Evolutionary conservation across 2,113 vertebrate genomes (phyloP).

Genomic region (Panurus biarmicus): DNA sequence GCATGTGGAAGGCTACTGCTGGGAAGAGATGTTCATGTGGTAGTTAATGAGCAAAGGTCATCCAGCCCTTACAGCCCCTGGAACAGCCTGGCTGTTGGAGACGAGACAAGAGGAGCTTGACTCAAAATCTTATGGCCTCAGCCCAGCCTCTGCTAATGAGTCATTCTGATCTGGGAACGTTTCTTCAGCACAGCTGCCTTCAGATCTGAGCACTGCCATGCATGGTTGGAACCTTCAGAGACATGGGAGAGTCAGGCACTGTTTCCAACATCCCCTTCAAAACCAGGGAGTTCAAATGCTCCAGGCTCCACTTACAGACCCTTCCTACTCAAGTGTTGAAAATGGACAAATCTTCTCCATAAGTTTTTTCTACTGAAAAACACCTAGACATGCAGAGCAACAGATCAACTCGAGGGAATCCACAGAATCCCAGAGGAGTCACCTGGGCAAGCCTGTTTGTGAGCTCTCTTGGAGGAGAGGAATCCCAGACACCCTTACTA

Average conservation of each 20-base stretch:
- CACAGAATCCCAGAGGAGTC: not conserved
- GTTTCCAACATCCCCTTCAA: not conserved
- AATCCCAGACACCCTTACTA: not conserved
- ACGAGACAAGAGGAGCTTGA: not conserved
- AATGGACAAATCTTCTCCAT: not conserved
- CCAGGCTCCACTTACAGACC: rapidly evolving
- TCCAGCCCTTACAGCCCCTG: not conserved
- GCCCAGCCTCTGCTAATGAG: constrained; percentile 7
- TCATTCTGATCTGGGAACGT: constrained; percentile 4
- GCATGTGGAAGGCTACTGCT: constrained; percentile 38
- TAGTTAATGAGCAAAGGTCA: not conserved
- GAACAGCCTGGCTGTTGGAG: not conserved
- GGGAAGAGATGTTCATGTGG: not conserved
- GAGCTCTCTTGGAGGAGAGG: not conserved
- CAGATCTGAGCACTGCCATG: not conserved
- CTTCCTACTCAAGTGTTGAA: not conserved
- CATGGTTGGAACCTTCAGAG: not conserved
- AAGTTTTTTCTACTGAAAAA: not conserved
- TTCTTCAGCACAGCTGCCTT: not conserved
- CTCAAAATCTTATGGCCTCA: not conserved
- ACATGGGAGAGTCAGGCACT: not conserved
- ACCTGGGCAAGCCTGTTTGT: not conserved
- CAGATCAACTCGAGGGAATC: not conserved
- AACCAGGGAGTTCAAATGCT: not conserved
- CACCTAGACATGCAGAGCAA: not conserved